Conservation (phyloP, 2,113 vertebrate species). For the Brachyhypopomus occidentalis region DNA sequence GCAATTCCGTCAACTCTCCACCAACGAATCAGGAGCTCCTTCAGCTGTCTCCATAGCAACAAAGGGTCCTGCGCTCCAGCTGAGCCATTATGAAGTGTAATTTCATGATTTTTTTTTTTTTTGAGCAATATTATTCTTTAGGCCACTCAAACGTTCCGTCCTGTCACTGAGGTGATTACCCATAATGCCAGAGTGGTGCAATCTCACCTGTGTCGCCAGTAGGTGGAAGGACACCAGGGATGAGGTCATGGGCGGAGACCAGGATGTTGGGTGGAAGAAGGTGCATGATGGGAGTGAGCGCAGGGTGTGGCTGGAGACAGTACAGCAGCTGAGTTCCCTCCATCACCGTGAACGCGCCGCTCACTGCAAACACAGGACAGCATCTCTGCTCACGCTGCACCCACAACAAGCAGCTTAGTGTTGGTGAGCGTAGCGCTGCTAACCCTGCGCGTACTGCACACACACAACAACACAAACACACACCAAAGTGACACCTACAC, state of each 20-base stretch:
- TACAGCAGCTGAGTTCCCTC: conserved; percentile 81
- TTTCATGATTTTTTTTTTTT: conserved; percentile 26
- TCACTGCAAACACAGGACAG: conserved; percentile 74
- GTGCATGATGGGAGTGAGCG: conserved; percentile 72
- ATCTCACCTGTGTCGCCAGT: conserved; percentile 65
- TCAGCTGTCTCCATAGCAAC: conserved; percentile 47
- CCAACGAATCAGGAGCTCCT: conserved; percentile 5
- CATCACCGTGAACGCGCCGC: conserved; percentile 72
- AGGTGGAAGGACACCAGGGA: conserved; percentile 78
- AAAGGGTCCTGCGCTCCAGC: conserved; percentile 40
- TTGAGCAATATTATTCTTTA: conserved; percentile 32
- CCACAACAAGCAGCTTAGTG: background rate
- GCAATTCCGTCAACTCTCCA: conserved; percentile 19
- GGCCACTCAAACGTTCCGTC: conserved; percentile 25
- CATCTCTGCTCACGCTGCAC: conserved; percentile 76
- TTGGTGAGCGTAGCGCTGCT: background rate
- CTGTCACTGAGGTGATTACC: background rate
- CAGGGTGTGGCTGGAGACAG: conserved; percentile 72
- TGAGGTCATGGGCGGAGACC: conserved; percentile 76
- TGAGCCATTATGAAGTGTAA: conserved; percentile 37
- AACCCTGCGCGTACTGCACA: too few relatives aligned
- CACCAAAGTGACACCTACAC: too few relatives aligned
- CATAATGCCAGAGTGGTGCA: conserved; percentile 5
- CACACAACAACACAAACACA: too few relatives aligned
- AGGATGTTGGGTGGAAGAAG: conserved; percentile 87